A percentile compares a stretch with the other conserved stretches of the same genome.
Conservation (phyloP, 2,113 vertebrate genomes). For the Alethe diademata region DNA sequence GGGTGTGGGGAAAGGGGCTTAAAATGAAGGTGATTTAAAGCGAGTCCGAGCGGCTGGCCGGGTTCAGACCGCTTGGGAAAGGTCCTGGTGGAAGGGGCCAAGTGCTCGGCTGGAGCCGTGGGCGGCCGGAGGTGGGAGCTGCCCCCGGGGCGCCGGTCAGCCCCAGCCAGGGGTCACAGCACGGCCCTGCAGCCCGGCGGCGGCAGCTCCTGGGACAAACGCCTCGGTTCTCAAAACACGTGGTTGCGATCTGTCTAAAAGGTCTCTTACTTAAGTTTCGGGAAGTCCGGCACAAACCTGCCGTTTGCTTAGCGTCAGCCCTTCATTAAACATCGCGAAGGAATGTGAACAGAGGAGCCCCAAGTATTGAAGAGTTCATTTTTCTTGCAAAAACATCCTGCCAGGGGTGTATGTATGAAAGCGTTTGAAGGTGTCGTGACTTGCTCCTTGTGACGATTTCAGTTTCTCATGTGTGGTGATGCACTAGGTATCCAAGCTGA, state of each 20-base stretch:
- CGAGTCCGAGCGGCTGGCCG: neutral
- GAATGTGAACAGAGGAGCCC: neutral
- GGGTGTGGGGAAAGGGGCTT: neutral
- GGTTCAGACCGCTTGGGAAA: rapidly evolving
- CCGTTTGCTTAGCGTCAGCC: neutral
- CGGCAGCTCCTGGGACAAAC: neutral
- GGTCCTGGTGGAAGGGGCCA: rapidly evolving
- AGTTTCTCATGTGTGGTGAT: neutral
- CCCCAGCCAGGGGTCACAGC: rapidly evolving
- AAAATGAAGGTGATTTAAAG: neutral
- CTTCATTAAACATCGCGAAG: neutral
- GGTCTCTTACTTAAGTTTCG: neutral
- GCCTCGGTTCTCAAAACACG: too few relatives aligned
- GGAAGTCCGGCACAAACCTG: rapidly evolving
- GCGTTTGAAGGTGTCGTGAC: neutral
- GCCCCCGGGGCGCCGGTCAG: rapidly evolving
- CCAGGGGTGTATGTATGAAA: neutral
- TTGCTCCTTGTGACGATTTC: neutral
- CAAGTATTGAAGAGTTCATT: neutral
- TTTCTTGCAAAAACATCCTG: neutral
- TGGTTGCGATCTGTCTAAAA: too few relatives aligned
- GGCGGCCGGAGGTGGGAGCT: neutral
- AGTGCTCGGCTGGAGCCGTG: rapidly evolving
- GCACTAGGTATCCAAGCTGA: neutral
- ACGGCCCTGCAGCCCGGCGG: rapidly evolving